A percentile compares a stretch with the other conserved stretches of the same genome.
Conservation (phyloP, 2,888 invertebrate genomes). For the Alcis repandata region DNA sequence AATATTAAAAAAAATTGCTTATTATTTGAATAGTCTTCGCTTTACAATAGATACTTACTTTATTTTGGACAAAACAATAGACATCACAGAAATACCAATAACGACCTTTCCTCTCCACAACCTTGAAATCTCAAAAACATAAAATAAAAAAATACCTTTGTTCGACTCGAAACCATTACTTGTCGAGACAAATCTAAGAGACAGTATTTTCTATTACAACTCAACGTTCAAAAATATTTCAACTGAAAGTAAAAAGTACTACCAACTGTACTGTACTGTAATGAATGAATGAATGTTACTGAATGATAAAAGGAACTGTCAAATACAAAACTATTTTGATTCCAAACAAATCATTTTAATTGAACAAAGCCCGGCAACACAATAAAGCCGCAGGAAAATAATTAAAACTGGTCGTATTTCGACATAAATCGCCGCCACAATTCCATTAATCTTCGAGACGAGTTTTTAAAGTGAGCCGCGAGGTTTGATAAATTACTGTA, state of each 20-base stretch:
- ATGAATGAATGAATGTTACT: too few species aligned
- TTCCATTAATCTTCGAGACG: constrained; percentile 63
- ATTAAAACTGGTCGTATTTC: constrained; percentile 51
- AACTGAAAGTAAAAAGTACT: too few species aligned
- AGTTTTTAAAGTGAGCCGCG: constrained; percentile 59
- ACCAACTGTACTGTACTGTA: too few species aligned
- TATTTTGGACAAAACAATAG: too few species aligned
- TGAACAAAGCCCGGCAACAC: constrained; percentile 22
- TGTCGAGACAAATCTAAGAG: background rate
- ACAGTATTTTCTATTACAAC: too few species aligned
- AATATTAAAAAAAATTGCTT: too few species aligned
- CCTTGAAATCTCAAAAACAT: too few species aligned
- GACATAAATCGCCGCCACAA: constrained; percentile 47
- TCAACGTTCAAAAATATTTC: too few species aligned
- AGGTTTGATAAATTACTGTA: constrained; percentile 57
- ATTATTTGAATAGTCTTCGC: too few species aligned
- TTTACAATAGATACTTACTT: too few species aligned
- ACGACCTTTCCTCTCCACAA: too few species aligned
- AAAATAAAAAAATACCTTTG: background rate
- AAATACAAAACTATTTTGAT: constrained; percentile 9
- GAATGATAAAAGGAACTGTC: background rate
- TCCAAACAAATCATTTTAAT: constrained; percentile 26
- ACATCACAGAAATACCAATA: too few species aligned
- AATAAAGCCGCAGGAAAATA: constrained; percentile 45
- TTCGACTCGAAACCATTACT: background rate